Percentiles rank a stretch among this genome's conserved stretches.
phyloP scores from a whole-genome alignment of 2,113 vertebrate genomes.

The Sitta europaea region DNA sequence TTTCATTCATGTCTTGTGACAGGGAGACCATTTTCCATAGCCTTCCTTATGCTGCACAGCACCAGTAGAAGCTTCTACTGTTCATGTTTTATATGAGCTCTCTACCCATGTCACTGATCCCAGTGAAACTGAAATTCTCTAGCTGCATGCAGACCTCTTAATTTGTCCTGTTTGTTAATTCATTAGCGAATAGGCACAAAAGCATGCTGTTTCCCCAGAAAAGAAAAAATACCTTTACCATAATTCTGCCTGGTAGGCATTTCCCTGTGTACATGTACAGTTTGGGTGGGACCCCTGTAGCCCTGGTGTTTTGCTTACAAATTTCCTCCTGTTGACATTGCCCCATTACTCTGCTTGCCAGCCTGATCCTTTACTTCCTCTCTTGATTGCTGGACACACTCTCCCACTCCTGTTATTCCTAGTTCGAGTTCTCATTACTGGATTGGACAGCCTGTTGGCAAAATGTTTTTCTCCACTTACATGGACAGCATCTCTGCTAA shows the following conservation, averaged over 20 bases:
- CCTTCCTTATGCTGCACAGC: neutral
- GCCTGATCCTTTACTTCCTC: neutral
- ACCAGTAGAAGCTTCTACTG: neutral
- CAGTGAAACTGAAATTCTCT: neutral
- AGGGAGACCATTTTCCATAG: neutral
- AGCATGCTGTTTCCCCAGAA: neutral
- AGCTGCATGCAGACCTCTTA: neutral
- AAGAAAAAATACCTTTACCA: neutral
- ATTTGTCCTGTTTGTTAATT: too few species aligned
- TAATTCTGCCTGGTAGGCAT: neutral
- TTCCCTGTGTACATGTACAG: neutral
- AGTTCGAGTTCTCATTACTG: neutral
- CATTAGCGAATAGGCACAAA: neutral
- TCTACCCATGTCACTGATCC: neutral
- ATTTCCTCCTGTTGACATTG: neutral
- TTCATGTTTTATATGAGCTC: rapidly evolving
- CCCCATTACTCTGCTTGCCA: neutral
- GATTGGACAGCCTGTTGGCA: neutral
- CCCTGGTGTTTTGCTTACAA: neutral
- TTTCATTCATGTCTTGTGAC: neutral
- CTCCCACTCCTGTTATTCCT: neutral
- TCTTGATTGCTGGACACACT: neutral
- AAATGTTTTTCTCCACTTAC: neutral
- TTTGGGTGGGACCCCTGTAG: neutral
- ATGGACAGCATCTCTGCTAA: neutral